Percentiles rank a stretch among this genome's conserved stretches.
These are phyloP conservation scores for Temnothorax longispinosus DNA, from an alignment of 1,140 invertebrate species.

Conservation along the genomic window DNA sequence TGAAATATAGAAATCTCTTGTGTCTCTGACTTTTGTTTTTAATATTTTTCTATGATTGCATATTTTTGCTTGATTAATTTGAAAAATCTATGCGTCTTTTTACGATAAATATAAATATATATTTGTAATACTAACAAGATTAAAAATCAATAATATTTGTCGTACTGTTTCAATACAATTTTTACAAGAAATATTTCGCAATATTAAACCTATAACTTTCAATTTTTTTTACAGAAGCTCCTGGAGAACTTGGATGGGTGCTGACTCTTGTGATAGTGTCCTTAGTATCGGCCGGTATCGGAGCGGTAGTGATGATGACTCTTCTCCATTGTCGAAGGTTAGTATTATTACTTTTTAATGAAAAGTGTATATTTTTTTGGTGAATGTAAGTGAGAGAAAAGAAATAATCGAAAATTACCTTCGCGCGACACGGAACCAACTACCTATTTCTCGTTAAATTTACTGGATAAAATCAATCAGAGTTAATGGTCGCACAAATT, in stretches of 20 bases:
- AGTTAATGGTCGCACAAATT: slow-evolving; percentile 41
- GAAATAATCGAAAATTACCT: not conserved
- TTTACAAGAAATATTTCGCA: not conserved
- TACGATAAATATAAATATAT: not conserved
- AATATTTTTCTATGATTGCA: not conserved
- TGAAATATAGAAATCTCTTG: too few species aligned
- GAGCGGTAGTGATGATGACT: slow-evolving; percentile 87
- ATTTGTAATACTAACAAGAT: not conserved
- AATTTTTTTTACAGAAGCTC: slow-evolving; percentile 81
- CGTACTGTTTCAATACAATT: not conserved
- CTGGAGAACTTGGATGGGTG: slow-evolving; percentile 86
- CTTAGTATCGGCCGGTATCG: slow-evolving; percentile 86
- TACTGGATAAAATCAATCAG: slow-evolving; percentile 19
- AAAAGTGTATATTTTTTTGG: not conserved
- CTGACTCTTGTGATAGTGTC: slow-evolving; percentile 86
- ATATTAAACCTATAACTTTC: slow-evolving; percentile 14
- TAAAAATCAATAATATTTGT: not conserved
- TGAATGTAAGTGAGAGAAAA: not conserved
- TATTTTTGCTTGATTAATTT: not conserved
- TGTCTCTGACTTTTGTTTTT: not conserved
- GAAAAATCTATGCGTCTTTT: not conserved
- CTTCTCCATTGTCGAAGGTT: slow-evolving; percentile 86
- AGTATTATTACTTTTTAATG: slow-evolving; percentile 65
- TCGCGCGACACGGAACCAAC: not conserved
- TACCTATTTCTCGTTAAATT: not conserved